These are phyloP conservation scores for Coboldia fuscipes DNA, from an alignment of 1,140 invertebrate genomes.

Conservation along the genomic window DNA sequence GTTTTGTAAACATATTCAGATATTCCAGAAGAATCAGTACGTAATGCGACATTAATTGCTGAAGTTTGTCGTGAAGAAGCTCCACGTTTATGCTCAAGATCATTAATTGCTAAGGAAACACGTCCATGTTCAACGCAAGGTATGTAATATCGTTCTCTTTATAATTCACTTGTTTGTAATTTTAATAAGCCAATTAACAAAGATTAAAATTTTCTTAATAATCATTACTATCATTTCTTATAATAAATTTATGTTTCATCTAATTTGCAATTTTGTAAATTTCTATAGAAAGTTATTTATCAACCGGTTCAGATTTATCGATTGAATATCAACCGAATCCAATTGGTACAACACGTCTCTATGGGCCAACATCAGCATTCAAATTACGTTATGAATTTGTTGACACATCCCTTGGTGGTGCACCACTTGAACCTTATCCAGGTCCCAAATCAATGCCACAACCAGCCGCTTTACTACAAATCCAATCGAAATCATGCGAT, in stretches of 20 bases:
- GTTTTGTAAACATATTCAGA: not conserved
- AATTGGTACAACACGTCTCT: not conserved
- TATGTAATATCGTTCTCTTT: no score
- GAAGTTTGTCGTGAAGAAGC: constrained; percentile 56
- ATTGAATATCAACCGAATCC: constrained; percentile 26
- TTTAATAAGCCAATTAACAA: no score
- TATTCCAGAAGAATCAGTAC: not conserved
- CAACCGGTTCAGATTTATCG: constrained; percentile 42
- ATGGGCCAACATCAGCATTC: constrained; percentile 23
- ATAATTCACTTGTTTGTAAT: no score
- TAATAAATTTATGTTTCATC: no score
- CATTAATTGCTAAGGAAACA: constrained; percentile 42
- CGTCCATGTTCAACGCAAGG: constrained; percentile 41
- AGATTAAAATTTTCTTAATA: no score
- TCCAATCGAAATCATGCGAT: constrained; percentile 22
- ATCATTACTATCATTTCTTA: no score
- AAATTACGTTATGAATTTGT: constrained; percentile 60
- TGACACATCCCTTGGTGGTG: constrained; percentile 11
- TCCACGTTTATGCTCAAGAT: constrained; percentile 48
- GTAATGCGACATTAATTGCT: constrained; percentile 36
- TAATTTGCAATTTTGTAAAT: not conserved
- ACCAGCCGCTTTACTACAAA: constrained; percentile 1
- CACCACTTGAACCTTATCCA: not conserved
- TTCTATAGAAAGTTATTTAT: constrained; percentile 48
- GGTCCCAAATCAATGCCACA: constrained; percentile 1